These are phyloP conservation scores for Microctenopoma lineatum DNA, from an alignment of 2,797 vertebrate species.

Conservation along the genomic window DNA sequence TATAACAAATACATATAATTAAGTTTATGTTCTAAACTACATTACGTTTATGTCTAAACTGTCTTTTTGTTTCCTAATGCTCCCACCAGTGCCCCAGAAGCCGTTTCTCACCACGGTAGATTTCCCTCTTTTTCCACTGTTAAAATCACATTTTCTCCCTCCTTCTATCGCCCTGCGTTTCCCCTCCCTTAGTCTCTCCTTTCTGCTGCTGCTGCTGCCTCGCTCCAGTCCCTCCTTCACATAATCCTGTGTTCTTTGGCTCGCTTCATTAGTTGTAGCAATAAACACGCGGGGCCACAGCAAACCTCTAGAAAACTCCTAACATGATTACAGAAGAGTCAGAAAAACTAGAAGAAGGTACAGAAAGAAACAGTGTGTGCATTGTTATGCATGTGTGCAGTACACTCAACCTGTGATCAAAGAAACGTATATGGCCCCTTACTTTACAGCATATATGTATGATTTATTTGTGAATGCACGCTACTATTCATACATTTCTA, in stretches of 20 bases:
- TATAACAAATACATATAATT: too few species aligned
- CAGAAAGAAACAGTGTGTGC: constrained; percentile 1
- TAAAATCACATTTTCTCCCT: constrained; percentile 56
- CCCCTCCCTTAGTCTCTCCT: neutral
- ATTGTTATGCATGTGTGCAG: neutral
- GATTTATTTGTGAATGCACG: neutral
- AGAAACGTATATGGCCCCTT: neutral
- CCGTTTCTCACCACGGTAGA: constrained; percentile 25
- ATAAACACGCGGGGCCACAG: constrained; percentile 75
- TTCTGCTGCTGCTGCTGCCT: constrained; percentile 11
- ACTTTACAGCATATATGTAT: neutral
- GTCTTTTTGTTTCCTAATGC: constrained; percentile 4
- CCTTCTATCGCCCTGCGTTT: constrained; percentile 14
- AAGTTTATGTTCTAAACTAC: neutral
- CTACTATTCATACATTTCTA: neutral
- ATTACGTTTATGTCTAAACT: constrained; percentile 5
- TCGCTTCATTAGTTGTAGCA: constrained; percentile 68
- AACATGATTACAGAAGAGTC: constrained; percentile 52
- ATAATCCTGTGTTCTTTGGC: constrained; percentile 74
- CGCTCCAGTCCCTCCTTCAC: constrained; percentile 53
- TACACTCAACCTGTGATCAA: neutral
- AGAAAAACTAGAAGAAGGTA: constrained; percentile 5
- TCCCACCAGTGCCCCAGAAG: constrained; percentile 5
- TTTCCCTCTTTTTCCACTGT: constrained; percentile 57
- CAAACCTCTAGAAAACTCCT: constrained; percentile 67